Base-by-base conservation (phyloP, 2,113 vertebrate genomes). In the Cyanistes caeruleus region DNA sequence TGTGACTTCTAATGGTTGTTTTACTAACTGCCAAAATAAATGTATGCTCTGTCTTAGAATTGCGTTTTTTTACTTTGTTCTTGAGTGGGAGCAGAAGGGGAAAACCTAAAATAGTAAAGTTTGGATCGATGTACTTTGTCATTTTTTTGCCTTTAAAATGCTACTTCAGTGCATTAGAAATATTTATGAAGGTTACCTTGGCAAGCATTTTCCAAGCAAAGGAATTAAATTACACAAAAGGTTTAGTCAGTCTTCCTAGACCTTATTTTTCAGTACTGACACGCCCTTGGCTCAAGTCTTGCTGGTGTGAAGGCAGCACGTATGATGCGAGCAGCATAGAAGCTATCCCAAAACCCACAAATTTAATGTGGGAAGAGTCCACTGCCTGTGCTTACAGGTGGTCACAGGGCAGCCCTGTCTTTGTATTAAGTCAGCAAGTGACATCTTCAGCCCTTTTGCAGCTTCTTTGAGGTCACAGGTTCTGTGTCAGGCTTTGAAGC, bases 1-100 rank as follows among this genome's bases (percentile, higher is more conserved):
- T 95, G 79, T 87, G 91, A 93, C 96, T 97, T 93, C 80, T 97
- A 94, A 90, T 90, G 73, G 93, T 97, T 96, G 63, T 89, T 97
- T 96, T 95, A 56, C 80, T 93, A 96, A 88, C 76, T 95, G 75
- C 80, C 86, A 89, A 96, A 94, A 55, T 82, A 96, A 91, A 91
- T 90, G 64, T 68, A 97, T 96, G 64, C 65, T 30, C 39, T 78
- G 44, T 43, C 68, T 51, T 53, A 74, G 51, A 95, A 87, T 7
- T 93, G 59, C 65, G 56, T 93, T 93, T 96, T 96, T 93, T 60
- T 94, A 63, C 35, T 58, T 39, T 88, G 43, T 90, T 97, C 79
- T 84, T 73, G 84, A 69, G 83, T 94, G 76, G 76, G 51, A 73
- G 39, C 55, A 86, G 76, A 90, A 86, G 43, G 75, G 27, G 46